A percentile compares a stretch with the other conserved stretches of the same genome.
Conservation (phyloP, 2,797 vertebrate genomes). For the Danionella dracula region DNA sequence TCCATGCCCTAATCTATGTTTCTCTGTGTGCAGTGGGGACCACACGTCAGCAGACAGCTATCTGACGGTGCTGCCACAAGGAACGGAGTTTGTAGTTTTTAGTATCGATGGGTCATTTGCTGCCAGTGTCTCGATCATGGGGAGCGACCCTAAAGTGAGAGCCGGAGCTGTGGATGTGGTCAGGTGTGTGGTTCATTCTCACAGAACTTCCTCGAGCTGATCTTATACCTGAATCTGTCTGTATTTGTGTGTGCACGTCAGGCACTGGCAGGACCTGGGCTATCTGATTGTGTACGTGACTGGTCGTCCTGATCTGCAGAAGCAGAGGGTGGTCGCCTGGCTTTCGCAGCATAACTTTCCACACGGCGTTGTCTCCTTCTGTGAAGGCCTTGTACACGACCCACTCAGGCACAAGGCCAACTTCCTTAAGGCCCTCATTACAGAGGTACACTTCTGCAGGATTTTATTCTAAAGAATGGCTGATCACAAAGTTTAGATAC, state of each 20-base stretch:
- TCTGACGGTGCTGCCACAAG: slow-evolving; percentile 82
- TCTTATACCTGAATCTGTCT: neutral
- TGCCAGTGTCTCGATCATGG: slow-evolving; percentile 97
- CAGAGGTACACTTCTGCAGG: too few relatives aligned
- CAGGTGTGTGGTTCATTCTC: too few relatives aligned
- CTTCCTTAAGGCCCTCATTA: slow-evolving; percentile 89
- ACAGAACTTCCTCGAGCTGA: too few relatives aligned
- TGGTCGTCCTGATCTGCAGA: slow-evolving; percentile 97
- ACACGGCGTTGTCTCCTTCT: slow-evolving; percentile 94
- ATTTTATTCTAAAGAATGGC: too few relatives aligned
- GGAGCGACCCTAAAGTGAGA: slow-evolving; percentile 94
- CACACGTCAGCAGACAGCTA: slow-evolving; percentile 95
- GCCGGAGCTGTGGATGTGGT: slow-evolving; percentile 95
- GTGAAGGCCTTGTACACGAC: slow-evolving; percentile 93
- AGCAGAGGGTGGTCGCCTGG: slow-evolving; percentile 98
- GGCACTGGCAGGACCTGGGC: slow-evolving; percentile 97
- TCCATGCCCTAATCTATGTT: too few relatives aligned
- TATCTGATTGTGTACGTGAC: slow-evolving; percentile 97
- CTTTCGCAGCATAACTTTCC: slow-evolving; percentile 98
- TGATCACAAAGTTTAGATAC: too few relatives aligned
- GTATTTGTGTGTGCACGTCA: slow-evolving; percentile 40
- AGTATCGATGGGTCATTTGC: slow-evolving; percentile 97
- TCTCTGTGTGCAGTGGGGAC: slow-evolving; percentile 75
- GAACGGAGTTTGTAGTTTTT: slow-evolving; percentile 94
- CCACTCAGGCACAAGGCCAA: slow-evolving; percentile 94